Evolutionary conservation across 2,113 vertebrate genomes (phyloP), one percentile per base, ranked within the genome.

Genomic region (Puntigrus tetrazona): DNA sequence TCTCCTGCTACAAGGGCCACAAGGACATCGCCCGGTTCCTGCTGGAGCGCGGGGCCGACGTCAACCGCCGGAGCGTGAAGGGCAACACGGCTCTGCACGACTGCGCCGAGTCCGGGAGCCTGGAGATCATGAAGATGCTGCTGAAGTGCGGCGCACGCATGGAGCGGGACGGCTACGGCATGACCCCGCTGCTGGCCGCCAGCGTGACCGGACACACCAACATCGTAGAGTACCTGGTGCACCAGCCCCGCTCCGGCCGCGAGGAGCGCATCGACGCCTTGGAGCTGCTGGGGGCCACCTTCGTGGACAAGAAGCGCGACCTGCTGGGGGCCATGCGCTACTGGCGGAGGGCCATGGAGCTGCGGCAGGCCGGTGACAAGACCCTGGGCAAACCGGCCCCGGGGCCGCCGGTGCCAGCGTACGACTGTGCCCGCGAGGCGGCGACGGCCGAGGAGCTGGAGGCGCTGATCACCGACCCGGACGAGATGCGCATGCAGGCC

Each of bases 1-100:
- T 98, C 86, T 97, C 97, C 1, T 99, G 97, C 88, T 99, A 99
- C 90, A 99, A 98, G 87, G 97, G 97, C 86, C 97, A 98, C 92
- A 94, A 95, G 16, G 97, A 98, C 87, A 98, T 98, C 3, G 97
- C 97, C 10, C 95, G 95, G 87, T 98, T 97, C 88, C 91, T 98
- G 70, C 93, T 98, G 82, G 96, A 98, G 92, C 95, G 94, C 0
- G 97, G 97, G 0, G 97, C 97, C 0, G 96, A 97, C 1, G 97
- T 98, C 75, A 98, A 98, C 93, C 95, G 97, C 27, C 96, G 96
- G 87, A 99, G 97, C 0, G 96, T 97, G 83, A 99, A 99, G 81
- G 97, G 97, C 8, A 99, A 99, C 90, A 99, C 97, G 0, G 97
- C 97, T 4, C 91, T 99, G 25, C 97, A 99, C 1, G 97, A 98